Percentiles rank a stretch among this genome's conserved stretches.
Evolutionary conservation across 2,113 vertebrate species (phyloP).

Genomic region (Turnix velox): DNA sequence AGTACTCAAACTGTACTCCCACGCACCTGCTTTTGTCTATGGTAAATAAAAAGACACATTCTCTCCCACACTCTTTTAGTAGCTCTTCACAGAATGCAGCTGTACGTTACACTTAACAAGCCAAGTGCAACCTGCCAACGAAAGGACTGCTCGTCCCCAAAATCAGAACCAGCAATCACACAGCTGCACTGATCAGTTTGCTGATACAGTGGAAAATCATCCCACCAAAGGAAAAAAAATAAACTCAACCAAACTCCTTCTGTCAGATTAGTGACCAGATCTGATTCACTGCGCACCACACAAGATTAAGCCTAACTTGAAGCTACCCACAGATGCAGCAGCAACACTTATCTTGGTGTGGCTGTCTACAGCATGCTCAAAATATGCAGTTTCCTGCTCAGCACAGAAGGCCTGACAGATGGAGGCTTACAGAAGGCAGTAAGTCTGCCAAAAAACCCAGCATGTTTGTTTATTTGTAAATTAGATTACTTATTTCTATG

Average conservation of each 20-base stretch:
- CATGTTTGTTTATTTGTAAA: background rate
- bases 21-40: background rate
- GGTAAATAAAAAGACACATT: background rate
- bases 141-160: background rate
- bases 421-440: background rate
- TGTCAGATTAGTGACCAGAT: background rate
- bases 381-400: constrained; percentile 12
- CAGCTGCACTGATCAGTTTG: background rate
- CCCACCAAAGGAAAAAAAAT: background rate
- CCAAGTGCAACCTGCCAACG: background rate
- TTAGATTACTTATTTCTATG: background rate
- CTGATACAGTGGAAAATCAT: background rate
- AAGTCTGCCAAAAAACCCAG: background rate
- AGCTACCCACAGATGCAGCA: background rate
- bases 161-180: background rate
- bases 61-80: background rate
- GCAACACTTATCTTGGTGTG: background rate
- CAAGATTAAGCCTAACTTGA: background rate
- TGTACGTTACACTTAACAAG: background rate
- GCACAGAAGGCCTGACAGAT: constrained; percentile 39
- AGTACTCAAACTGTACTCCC: background rate
- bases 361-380: background rate
- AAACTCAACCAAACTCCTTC: background rate
- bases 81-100: background rate
- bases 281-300: background rate